Conservation (phyloP, 1,140 invertebrate species). For the Drosophila biarmipes region DNA sequence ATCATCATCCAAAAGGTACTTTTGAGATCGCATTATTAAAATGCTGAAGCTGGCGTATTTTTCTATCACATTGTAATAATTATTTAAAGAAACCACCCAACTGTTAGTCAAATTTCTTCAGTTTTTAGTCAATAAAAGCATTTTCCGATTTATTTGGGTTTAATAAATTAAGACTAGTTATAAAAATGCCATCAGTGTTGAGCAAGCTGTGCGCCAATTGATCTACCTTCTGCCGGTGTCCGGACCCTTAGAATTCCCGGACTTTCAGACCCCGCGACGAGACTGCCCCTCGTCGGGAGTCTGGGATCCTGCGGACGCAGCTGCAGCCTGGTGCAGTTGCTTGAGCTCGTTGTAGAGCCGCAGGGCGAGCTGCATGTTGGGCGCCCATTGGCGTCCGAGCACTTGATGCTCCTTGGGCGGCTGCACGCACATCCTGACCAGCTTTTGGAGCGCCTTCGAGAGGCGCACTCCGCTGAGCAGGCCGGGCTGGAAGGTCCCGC, state of each 20-base stretch:
- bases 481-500: conserved; percentile 68
- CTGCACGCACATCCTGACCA: conserved; percentile 68
- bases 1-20: no score
- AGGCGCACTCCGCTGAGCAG: conserved; percentile 62
- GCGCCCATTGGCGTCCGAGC: conserved; percentile 57
- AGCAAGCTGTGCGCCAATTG: conserved; percentile 47
- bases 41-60: no score
- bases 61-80: no score
- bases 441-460: conserved; percentile 55
- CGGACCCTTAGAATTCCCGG: neutral
- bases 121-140: conserved; percentile 25
- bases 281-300: conserved; percentile 18
- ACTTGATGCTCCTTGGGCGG: conserved; percentile 71
- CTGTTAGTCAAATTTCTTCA: no score
- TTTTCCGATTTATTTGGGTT: conserved; percentile 49
- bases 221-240: conserved; percentile 25
- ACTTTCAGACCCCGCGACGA: conserved; percentile 5
- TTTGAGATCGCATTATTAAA: no score
- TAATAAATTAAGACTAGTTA: conserved; percentile 52
- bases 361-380: conserved; percentile 65
- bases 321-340: conserved; percentile 64
- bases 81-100: no score
- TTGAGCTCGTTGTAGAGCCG: conserved; percentile 77
- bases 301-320: conserved; percentile 55
- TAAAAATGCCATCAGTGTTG: conserved; percentile 55